Conservation (phyloP, 92 coral and sea anemone genomes). For the Epizoanthus scotinus region DNA sequence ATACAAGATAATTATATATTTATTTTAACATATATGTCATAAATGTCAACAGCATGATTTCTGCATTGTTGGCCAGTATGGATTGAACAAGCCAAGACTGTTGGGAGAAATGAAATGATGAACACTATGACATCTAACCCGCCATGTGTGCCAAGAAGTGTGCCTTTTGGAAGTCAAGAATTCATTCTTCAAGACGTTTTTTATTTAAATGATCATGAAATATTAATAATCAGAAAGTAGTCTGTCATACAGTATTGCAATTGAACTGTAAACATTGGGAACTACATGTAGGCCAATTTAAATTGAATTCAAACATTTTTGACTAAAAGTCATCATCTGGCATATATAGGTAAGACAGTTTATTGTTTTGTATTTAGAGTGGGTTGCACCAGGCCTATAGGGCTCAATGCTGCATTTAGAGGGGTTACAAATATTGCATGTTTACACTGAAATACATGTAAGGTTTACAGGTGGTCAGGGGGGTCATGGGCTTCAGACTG, state of each 20-base stretch:
- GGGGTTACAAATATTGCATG: too few species aligned
- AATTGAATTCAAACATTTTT: not conserved
- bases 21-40: not conserved
- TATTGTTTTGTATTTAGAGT: too few species aligned
- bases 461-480: too few species aligned
- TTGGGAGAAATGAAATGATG: not conserved
- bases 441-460: too few species aligned
- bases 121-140: not conserved
- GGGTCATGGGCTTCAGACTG: too few species aligned
- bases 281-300: not conserved
- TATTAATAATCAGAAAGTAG: not conserved
- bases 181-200: not conserved
- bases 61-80: slow-evolving; percentile 60
- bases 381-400: too few species aligned
- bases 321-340: not conserved
- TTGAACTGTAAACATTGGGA: not conserved
- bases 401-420: too few species aligned
- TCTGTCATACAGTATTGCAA: not conserved
- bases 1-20: too few species aligned
- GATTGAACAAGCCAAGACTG: not conserved
- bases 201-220: not conserved
- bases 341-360: not conserved
- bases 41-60: slow-evolving; percentile 68
- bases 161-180: not conserved
- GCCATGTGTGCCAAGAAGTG: too few species aligned